phyloP scores from a whole-genome alignment of 2,797 vertebrate genomes.

The Siniperca obscura region DNA sequence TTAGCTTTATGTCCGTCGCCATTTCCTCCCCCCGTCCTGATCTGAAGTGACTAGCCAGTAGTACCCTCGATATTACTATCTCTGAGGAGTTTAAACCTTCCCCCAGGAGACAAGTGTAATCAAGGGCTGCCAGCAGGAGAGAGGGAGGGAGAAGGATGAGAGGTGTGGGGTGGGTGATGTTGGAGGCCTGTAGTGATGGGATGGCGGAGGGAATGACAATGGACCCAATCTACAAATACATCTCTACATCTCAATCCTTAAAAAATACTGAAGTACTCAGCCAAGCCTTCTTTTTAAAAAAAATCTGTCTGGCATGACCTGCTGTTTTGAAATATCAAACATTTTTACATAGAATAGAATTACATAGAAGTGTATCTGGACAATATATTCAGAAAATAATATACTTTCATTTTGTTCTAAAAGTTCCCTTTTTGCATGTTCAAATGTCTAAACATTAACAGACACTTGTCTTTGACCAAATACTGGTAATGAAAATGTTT shows the following conservation, averaged over 20 bases:
- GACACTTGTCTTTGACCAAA: not conserved
- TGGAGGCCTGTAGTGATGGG: conserved; percentile 51
- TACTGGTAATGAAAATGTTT: not conserved
- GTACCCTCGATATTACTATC: conserved; percentile 83
- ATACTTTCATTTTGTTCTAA: not conserved
- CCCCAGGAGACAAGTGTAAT: conserved; percentile 82
- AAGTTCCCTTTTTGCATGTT: not conserved
- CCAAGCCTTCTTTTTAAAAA: not conserved
- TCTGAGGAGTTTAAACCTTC: conserved; percentile 79
- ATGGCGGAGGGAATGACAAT: conserved; percentile 61
- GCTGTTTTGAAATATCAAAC: not conserved
- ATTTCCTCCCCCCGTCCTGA: conserved; percentile 94
- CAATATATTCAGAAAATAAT: not conserved
- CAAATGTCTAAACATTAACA: not conserved
- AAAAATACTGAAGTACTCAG: not conserved
- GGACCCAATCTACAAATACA: conserved; percentile 41
- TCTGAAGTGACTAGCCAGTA: conserved; percentile 86
- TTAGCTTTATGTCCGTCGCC: conserved; percentile 91
- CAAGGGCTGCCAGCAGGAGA: conserved; percentile 77
- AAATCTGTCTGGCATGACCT: not conserved
- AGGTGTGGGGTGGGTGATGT: conserved; percentile 51
- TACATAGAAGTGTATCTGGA: not conserved
- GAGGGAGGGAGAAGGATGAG: conserved; percentile 46
- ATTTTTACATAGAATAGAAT: not conserved
- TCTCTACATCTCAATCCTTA: conserved; percentile 6